Conservation (phyloP, 2,113 vertebrate species). For the Spea bombifrons region DNA sequence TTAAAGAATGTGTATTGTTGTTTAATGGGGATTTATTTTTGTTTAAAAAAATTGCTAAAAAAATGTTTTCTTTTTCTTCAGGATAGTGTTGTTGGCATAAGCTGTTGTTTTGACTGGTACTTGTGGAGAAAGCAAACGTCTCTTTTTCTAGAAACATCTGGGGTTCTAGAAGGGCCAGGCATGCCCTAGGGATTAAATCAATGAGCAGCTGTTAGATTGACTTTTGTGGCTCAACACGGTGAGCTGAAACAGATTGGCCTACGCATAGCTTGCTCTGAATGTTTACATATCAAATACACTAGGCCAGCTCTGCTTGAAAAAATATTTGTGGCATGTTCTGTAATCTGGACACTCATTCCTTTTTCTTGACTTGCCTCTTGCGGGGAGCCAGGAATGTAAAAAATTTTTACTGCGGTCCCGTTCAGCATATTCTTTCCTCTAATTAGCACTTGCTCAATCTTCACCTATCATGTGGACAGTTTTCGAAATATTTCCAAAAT, state of each 20-base stretch:
- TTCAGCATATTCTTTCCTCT: slow-evolving; percentile 55
- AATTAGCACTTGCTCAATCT: slow-evolving; percentile 63
- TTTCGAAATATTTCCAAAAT: slow-evolving; percentile 26
- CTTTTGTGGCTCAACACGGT: slow-evolving; percentile 50
- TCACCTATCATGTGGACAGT: slow-evolving; percentile 26
- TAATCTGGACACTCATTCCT: slow-evolving; percentile 68
- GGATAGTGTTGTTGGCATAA: slow-evolving; percentile 16
- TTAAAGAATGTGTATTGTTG: slow-evolving; percentile 19
- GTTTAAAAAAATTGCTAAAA: background rate
- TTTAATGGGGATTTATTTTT: slow-evolving; percentile 17
- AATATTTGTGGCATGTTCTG: slow-evolving; percentile 77
- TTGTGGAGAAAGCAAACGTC: slow-evolving; percentile 16
- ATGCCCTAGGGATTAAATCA: slow-evolving; percentile 48
- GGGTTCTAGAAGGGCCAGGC: slow-evolving; percentile 31
- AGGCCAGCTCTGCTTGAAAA: slow-evolving; percentile 58
- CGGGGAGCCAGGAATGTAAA: slow-evolving; percentile 75
- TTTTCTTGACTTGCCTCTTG: slow-evolving; percentile 73
- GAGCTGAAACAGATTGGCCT: slow-evolving; percentile 49
- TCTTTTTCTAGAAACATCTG: slow-evolving; percentile 45
- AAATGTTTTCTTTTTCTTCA: slow-evolving; percentile 28
- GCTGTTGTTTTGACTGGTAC: slow-evolving; percentile 51
- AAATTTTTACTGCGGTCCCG: slow-evolving; percentile 66
- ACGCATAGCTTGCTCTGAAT: slow-evolving; percentile 58
- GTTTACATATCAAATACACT: slow-evolving; percentile 59
- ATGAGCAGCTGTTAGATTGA: slow-evolving; percentile 49